Evolutionary conservation across 2,113 vertebrate species (phyloP), one percentile per base, ranked within the genome.

Genomic region (Tympanuchus pallidicinctus): DNA sequence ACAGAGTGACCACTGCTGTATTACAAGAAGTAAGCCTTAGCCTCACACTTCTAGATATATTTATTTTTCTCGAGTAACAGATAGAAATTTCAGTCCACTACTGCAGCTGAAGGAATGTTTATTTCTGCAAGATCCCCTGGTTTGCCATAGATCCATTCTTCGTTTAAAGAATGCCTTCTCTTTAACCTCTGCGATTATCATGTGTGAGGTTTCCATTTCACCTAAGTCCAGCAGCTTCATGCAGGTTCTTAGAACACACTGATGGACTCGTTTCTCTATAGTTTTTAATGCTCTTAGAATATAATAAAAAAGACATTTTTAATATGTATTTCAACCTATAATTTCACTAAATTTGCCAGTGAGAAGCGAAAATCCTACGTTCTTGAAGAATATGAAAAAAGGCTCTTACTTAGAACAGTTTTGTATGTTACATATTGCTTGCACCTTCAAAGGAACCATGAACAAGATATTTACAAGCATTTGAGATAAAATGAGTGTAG

Each of bases 401-500:
- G 27, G 38, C 54, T 77, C 11, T 24, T 9, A 1, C 28, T 75
- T 12, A 70, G 50, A 89, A 56, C 1, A 7, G 9, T 82, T 89
- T 78, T 86, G 5, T 71, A 15, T 54, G 40, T 81, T 34, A 13
- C 52, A n/a, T 67, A 28, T 80, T 80, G 8, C 38, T 12, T 86
- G 8, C 34, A 28, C 47, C 11, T 86, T 76, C 54, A 89, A 74
- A 83, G 52, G 69, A 91, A 86, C 22, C 56, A 15, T 40, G 45
- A 60, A 60, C n/a, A 45, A 87, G 13, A 11, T 89, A 88, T 83
- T 93, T 96, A 32, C 12, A 45, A 81, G 57, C 54, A 48, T 86
- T 83, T 91, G 56, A 92, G 42, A 60, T 63, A 82, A 87, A 93
- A 93, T 84, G 34, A 91, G 21, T 45, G 43, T 24, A 60, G 38